Evolutionary conservation across 2,797 vertebrate species (phyloP), one percentile per base, ranked within the genome.

Genomic region (Sebastolobus altivelis): DNA sequence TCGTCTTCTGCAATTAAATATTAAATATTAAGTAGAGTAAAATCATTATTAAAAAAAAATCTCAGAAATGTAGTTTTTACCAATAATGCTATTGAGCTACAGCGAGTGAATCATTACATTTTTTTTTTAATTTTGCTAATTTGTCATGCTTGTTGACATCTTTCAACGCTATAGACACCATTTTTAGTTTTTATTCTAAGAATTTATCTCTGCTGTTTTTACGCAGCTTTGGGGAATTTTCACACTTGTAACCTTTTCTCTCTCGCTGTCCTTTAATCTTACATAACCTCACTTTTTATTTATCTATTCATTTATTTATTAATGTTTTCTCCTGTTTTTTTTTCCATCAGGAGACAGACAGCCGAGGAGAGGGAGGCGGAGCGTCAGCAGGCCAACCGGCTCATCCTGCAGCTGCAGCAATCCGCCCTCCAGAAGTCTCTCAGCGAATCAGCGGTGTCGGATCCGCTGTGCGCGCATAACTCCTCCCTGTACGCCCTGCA

Each of bases 401-500:
- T 99, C 91, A 97, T 99, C 93, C 93, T 99, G 90, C 98, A 99
- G 94, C 96, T 99, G 90, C 98, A 98, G 93, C 97, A 98, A 82
- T 97, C 98, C 87, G 97, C 97, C 87, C 96, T 99, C 72, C 97
- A 98, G 77, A 97, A 99, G 94, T 97, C 97, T 62, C 95, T 99
- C 82, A 92, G 95, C 70, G 95, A 97, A 92, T 96, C 97, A 72
- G 95, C 97, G 88, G 96, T 96, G 31, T 96, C 95, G 38, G 98
- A 99, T 93, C 97, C 98, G 3, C 96, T 99, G 76, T 99, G 98
- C 89, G 94, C 97, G 81, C 98, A 99, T 90, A 99, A 99, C 95
- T 97, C 98, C 87, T 99, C 98, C 43, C 97, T 99, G 83, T 99
- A 97, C 11, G 98, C 98, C 85, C 95, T 99, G 92, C 98, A 99